Evolutionary conservation across 1,140 invertebrate genomes (phyloP).

Genomic region (Pomphorhynchus laevis): DNA sequence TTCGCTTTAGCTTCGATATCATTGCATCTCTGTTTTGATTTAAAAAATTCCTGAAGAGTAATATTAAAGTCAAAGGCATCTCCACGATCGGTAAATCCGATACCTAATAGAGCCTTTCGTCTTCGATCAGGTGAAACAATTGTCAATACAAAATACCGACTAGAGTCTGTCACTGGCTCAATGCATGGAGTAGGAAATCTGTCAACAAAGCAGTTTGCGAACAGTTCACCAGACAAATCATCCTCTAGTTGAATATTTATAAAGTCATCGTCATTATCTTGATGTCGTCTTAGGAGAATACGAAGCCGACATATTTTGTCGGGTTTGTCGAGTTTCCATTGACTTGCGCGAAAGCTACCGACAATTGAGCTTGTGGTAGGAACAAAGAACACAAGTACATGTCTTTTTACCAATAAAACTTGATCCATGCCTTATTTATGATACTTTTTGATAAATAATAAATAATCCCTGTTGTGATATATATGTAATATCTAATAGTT

Average conservation of each 20-base stretch:
- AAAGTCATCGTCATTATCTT: constrained; percentile 48
- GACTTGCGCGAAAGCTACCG: constrained; percentile 74
- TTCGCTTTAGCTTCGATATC: too few relatives aligned
- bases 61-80: constrained; percentile 99
- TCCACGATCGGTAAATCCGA: constrained; percentile 76
- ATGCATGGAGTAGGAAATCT: constrained; percentile 63
- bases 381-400: constrained; percentile 18
- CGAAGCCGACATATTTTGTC: constrained; percentile 66
- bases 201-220: constrained; percentile 86
- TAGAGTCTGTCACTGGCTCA: constrained; percentile 78
- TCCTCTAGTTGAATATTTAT: not conserved
- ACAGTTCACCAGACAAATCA: constrained; percentile 34
- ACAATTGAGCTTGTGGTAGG: too few relatives aligned
- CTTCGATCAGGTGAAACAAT: constrained; percentile 71
- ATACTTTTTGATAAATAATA: too few relatives aligned
- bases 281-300: constrained; percentile 58
- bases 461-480: too few relatives aligned
- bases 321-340: constrained; percentile 82
- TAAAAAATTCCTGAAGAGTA: constrained; percentile 84
- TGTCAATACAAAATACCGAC: constrained; percentile 85
- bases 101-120: constrained; percentile 69
- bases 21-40: constrained; percentile 23
- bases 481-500: too few relatives aligned
- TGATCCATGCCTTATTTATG: too few relatives aligned
- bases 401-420: too few relatives aligned